Base-by-base conservation (phyloP, 1,140 invertebrate species). In the Anastatus disparis region DNA sequence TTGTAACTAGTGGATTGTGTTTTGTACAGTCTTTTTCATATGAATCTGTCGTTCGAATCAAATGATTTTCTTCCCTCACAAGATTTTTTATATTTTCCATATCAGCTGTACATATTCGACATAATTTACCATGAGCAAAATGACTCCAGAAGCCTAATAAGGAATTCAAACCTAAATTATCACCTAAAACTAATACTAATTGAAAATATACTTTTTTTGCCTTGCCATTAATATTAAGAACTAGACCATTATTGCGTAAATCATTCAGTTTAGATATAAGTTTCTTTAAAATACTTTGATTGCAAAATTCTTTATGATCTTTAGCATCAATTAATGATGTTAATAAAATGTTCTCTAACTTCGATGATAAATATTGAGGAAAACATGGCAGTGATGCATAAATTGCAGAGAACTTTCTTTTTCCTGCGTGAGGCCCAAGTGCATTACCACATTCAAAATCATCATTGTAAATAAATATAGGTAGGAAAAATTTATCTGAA, bases 261-360 rank as follows among this genome's bases (percentile, higher is more conserved):
- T 42, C 10, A 31, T 53, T 68, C 10, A 68, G 15, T 44, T 68
- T 20, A 15, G 53, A n/a, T 22, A 68, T 40, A 20, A 68, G 10
- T 15, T 26, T 38, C n/a, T 7, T 4, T 42, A 58, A 68, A 20
- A 68, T 42, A 13, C 20, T n/a, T 56, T 31, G 24, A 42, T 68
- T 68, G 26, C 56, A 63, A 69, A 71, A 74, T 38, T 40, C 20
- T 44, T 71, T 74, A 24, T 59, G 46, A 63, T 77, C 68, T 26
- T 66, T 27, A 15, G 72, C 17, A 50, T 74, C 26, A 44, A 66
- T 70, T 24, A 77, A 22, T 17, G 58, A 46, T 24, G 44, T 17
- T n/a, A 75, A 29, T 65, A 76, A 74, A 46, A 77, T 76, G 56
- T 70, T 71, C 38, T 65, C 53, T 35, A 77, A 22, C 44, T 62